phyloP scores from a whole-genome alignment of 2,888 invertebrate genomes.

The Dryomyza anilis region DNA sequence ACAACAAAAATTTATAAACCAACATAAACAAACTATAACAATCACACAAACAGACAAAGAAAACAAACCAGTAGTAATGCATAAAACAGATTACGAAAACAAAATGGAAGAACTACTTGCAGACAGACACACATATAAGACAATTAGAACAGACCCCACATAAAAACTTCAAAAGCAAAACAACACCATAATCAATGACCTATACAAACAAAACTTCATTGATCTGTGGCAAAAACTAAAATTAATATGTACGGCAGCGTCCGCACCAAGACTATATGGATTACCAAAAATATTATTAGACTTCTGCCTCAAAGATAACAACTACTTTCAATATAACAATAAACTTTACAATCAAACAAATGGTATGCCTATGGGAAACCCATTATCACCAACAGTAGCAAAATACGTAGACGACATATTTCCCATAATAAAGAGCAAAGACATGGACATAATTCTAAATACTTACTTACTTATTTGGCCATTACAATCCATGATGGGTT shows the following conservation, averaged over 20 bases:
- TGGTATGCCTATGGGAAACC: not conserved
- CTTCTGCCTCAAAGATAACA: too few relatives aligned
- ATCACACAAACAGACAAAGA: not conserved
- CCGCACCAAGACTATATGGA: not conserved
- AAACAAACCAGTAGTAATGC: not conserved
- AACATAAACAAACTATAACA: too few relatives aligned
- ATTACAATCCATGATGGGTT: too few relatives aligned
- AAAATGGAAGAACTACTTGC: too few relatives aligned
- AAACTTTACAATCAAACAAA: not conserved
- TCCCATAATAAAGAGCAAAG: too few relatives aligned
- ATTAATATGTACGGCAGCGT: not conserved
- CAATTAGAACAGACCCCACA: not conserved
- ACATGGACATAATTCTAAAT: too few relatives aligned
- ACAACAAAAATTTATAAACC: too few relatives aligned
- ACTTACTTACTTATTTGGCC: too few relatives aligned
- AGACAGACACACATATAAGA: not conserved
- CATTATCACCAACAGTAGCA: too few relatives aligned
- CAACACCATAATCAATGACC: not conserved
- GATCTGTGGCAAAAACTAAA: not conserved
- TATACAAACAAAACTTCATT: not conserved
- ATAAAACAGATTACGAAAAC: not conserved
- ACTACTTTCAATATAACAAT: too few relatives aligned
- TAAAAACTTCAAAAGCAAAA: not conserved
- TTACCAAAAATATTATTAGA: not conserved
- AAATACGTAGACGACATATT: too few relatives aligned